Conservation (phyloP, 2,888 invertebrate genomes). For the Drosophila dives region DNA sequence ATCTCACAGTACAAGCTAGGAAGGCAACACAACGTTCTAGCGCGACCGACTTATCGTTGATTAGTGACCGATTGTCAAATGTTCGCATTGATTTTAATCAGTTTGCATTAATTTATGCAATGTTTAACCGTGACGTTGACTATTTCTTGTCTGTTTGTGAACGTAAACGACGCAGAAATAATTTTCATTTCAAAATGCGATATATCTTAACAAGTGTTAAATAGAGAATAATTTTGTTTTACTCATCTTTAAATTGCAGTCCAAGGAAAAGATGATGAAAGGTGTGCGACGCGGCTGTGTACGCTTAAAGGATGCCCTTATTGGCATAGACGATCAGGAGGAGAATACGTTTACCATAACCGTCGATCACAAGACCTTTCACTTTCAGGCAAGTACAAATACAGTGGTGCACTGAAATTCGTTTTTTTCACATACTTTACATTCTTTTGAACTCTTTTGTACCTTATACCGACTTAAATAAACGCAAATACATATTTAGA, state of each 20-base stretch:
- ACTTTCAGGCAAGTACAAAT: slow-evolving; percentile 91
- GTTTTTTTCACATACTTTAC: background rate
- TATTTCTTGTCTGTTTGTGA: background rate
- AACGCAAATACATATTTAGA: background rate
- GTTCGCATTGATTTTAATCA: slow-evolving; percentile 32
- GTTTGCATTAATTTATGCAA: slow-evolving; percentile 42
- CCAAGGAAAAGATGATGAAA: slow-evolving; percentile 99
- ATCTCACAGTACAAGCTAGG: background rate
- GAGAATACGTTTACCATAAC: slow-evolving; percentile 99
- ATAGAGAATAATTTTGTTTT: background rate
- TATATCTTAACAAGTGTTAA: background rate
- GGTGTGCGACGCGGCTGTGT: slow-evolving; percentile 99
- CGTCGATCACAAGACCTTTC: slow-evolving; percentile 99
- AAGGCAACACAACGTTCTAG: slow-evolving; percentile 29
- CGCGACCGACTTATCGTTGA: slow-evolving; percentile 36
- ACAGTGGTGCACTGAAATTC: background rate
- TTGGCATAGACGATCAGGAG: slow-evolving; percentile 99
- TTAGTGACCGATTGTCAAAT: slow-evolving; percentile 37
- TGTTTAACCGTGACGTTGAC: slow-evolving; percentile 12
- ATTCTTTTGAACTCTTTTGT: slow-evolving; percentile 9
- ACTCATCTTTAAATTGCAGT: slow-evolving; percentile 87
- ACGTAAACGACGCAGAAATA: slow-evolving; percentile 26
- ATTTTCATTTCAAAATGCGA: slow-evolving; percentile 11
- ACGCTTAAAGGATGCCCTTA: slow-evolving; percentile 97
- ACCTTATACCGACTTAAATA: slow-evolving; percentile 7